Percentiles rank a stretch among this genome's conserved stretches.
phyloP scores from a whole-genome alignment of 2,797 vertebrate genomes.

The Carcharodon carcharias region DNA sequence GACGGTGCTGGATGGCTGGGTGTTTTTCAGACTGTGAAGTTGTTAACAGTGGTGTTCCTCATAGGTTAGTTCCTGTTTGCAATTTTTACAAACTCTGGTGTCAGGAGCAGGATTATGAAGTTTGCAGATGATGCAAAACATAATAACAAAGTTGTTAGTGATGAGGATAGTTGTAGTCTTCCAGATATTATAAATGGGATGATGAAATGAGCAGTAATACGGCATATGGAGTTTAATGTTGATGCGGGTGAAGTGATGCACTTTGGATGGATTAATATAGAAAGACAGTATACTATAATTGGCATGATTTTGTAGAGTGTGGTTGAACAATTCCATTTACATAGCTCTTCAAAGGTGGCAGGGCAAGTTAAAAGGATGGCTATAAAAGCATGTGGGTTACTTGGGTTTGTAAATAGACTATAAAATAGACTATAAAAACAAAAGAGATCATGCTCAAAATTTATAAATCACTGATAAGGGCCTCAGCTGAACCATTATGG shows the following conservation, averaged over 20 bases:
- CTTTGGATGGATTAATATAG: not conserved
- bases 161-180: not conserved
- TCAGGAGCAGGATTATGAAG: not conserved
- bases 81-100: not conserved
- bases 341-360: not conserved
- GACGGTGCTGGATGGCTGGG: not conserved
- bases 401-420: not conserved
- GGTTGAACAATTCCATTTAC: not conserved
- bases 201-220: not conserved
- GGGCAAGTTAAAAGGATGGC: not conserved
- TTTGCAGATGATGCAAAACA: not conserved
- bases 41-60: not conserved
- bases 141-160: not conserved
- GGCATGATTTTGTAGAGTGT: not conserved
- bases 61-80: not conserved
- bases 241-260: not conserved
- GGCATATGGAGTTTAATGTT: not conserved
- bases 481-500: not conserved
- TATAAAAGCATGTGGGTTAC: not conserved
- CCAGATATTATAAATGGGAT: not conserved
- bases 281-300: not conserved
- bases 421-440: not conserved
- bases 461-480: no score
- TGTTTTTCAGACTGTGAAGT: not conserved
- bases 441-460: not conserved